Base-by-base conservation (phyloP, 1,140 invertebrate genomes). In the Sarcophaga bullata region DNA sequence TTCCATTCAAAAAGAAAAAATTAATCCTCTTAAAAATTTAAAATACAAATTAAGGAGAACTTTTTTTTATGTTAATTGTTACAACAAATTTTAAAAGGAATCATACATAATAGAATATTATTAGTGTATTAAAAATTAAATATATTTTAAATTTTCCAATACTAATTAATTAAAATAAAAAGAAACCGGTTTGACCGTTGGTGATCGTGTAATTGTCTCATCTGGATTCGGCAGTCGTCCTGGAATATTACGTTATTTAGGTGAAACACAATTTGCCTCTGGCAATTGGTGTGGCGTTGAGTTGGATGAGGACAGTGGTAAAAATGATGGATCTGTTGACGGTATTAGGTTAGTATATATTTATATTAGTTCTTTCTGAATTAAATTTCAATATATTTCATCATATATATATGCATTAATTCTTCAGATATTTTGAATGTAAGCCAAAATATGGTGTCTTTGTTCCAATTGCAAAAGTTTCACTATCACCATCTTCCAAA, bases 271-370 rank as follows among this genome's bases (percentile, higher is more conserved):
- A 83, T 99, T 99, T 91, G 97, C 97, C 10, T 88, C 93, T 25
- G 97, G 98, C 17, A 94, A 97, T 85, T 99, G 97, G 97, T 97
- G 96, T 83, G 98, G 98, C 15, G 95, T 99, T 37, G 97, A 99
- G 91, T 91, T 99, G 83, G 97, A 98, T 88, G 97, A 98, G 83
- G 94, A 97, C 0, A 91, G 95, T 82, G 98, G 98, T 54, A 99
- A 99, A 91, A 99, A 99, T 91, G 97, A 99, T 91, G 98, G 98
- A 73, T 95, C 96, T 68, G 97, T 99, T 62, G 96, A 94, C 85
- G 97, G 94, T 72, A 94, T 94, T 89, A 95, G 95, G 95, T 96
- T 85, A 10, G 75, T 83, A 13, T 17, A 25, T 46, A 68, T 50
- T 8, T 25, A 49, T 48, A 50, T 48, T 83, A 0, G 6, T 80